These are phyloP conservation scores for Agrochola circellaris DNA, from an alignment of 2,888 invertebrate genomes.

Conservation along the genomic window DNA sequence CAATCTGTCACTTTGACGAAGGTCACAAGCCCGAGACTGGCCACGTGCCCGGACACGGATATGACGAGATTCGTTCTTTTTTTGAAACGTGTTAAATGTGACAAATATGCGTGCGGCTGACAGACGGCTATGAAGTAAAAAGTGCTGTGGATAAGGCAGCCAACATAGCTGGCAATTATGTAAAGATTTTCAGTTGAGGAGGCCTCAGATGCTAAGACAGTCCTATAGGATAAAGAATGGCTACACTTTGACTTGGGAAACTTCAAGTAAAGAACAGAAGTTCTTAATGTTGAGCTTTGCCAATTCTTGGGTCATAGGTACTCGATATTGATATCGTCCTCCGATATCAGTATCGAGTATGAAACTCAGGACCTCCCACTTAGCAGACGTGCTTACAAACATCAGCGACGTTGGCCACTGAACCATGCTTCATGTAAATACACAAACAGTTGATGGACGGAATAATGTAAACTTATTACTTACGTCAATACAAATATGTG, in stretches of 20 bases:
- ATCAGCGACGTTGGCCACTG: neutral
- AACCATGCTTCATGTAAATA: conserved; percentile 26
- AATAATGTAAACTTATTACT: conserved; percentile 40
- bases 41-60: conserved; percentile 84
- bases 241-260: neutral
- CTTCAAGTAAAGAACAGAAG: neutral
- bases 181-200: neutral
- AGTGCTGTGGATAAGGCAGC: neutral
- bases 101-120: conserved; percentile 48
- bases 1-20: conserved; percentile 89
- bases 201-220: neutral
- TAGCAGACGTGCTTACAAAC: neutral
- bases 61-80: conserved; percentile 72
- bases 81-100: conserved; percentile 62
- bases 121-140: conserved; percentile 12
- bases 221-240: neutral
- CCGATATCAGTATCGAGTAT: neutral
- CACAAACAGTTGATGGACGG: conserved; percentile 16
- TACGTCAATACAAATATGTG: conserved; percentile 33
- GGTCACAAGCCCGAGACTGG: conserved; percentile 80
- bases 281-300: neutral
- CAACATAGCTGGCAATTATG: neutral
- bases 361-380: conserved; percentile 26
- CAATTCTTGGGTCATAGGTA: too few species aligned
- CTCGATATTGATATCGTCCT: too few species aligned